These are phyloP conservation scores for Sphaerophoria taeniata DNA, from an alignment of 2,888 invertebrate species.

Conservation along the genomic window DNA sequence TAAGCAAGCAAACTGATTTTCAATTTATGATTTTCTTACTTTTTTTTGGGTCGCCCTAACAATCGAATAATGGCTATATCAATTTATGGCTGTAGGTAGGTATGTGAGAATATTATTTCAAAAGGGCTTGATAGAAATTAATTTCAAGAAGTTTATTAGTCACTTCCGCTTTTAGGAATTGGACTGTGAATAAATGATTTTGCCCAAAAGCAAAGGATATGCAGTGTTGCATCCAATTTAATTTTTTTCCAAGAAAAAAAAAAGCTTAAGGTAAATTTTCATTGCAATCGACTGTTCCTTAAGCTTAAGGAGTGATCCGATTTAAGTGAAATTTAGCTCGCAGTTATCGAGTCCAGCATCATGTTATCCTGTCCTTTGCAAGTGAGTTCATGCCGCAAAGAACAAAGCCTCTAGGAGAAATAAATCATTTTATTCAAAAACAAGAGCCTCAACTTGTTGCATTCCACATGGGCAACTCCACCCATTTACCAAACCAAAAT, in stretches of 20 bases:
- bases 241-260: conserved; percentile 5
- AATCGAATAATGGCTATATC: not conserved
- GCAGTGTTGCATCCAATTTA: conserved; percentile 24
- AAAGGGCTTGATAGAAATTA: conserved; percentile 48
- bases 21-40: too few relatives aligned
- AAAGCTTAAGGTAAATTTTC: not conserved
- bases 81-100: not conserved
- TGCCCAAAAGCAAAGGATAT: conserved; percentile 7
- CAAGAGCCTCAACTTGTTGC: not conserved
- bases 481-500: not conserved
- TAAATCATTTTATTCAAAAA: too few relatives aligned
- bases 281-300: too few relatives aligned
- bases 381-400: too few relatives aligned
- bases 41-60: too few relatives aligned
- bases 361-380: too few relatives aligned
- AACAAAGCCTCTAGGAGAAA: too few relatives aligned
- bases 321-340: too few relatives aligned
- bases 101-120: not conserved
- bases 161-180: conserved; percentile 48
- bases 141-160: conserved; percentile 62
- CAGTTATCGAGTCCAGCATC: too few relatives aligned
- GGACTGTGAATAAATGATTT: conserved; percentile 34
- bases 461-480: conserved; percentile 17
- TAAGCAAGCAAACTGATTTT: too few relatives aligned
- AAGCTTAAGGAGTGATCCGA: too few relatives aligned